Percentiles rank a stretch among this genome's conserved stretches.
These are phyloP conservation scores for Hydraecia micacea DNA, from an alignment of 2,888 invertebrate species.

Conservation along the genomic window DNA sequence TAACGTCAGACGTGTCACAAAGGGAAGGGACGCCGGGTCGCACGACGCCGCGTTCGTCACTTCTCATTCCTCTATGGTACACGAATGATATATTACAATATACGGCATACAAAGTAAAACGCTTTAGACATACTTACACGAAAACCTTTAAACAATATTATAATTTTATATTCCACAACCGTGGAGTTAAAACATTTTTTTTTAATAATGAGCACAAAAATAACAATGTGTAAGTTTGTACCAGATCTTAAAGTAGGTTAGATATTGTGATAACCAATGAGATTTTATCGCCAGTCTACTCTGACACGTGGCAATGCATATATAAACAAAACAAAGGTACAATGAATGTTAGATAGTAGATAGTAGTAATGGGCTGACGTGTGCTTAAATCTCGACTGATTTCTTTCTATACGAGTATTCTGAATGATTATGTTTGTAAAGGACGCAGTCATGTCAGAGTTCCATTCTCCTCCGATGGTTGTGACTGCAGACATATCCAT, in stretches of 20 bases:
- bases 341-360: conserved; percentile 85
- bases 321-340: conserved; percentile 85
- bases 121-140: conserved; percentile 68
- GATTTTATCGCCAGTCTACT: conserved; percentile 85
- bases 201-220: conserved; percentile 85
- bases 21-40: conserved; percentile 62
- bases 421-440: conserved; percentile 71
- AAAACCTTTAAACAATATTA: conserved; percentile 60
- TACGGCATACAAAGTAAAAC: conserved; percentile 68
- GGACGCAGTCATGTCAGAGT: conserved; percentile 78
- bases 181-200: conserved; percentile 73
- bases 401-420: conserved; percentile 75
- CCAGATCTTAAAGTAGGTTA: conserved; percentile 89
- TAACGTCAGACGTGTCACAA: conserved; percentile 84
- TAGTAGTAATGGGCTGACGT: conserved; percentile 81
- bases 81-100: conserved; percentile 63
- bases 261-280: conserved; percentile 89
- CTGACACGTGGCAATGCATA: conserved; percentile 81
- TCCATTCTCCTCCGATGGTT: conserved; percentile 82
- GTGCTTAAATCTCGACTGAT: conserved; percentile 84
- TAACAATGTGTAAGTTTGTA: conserved; percentile 86
- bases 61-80: conserved; percentile 60
- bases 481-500: conserved; percentile 89
- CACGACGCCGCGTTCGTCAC: conserved; percentile 45
- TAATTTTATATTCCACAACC: conserved; percentile 63